phyloP scores from a whole-genome alignment of 2,888 invertebrate genomes.

The Venusia cambrica region DNA sequence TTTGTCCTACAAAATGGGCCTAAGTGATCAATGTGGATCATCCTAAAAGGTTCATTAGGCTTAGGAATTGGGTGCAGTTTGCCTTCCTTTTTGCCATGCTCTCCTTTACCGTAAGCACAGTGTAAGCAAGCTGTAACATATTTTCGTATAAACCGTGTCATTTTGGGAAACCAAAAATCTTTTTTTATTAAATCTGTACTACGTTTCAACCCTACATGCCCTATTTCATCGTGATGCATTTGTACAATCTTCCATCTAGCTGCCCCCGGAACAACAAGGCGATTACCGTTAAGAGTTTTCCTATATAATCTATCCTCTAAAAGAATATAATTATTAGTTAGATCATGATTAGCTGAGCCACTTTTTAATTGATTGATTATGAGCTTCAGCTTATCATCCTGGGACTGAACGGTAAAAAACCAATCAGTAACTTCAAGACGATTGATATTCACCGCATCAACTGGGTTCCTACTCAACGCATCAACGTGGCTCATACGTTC shows the following conservation, averaged over 20 bases:
- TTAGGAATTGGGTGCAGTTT: conserved; percentile 31
- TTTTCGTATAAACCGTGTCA: conserved; percentile 32
- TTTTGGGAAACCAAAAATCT: conserved; percentile 39
- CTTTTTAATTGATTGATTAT: conserved; percentile 18
- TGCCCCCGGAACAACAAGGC: conserved; percentile 35
- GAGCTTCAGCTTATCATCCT: neutral
- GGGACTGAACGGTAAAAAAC: conserved; percentile 19
- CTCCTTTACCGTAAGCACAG: conserved; percentile 40
- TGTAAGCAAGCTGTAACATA: conserved; percentile 35
- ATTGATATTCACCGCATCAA: conserved; percentile 7
- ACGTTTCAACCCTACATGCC: conserved; percentile 36
- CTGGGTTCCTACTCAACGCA: conserved; percentile 39
- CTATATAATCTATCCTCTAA: conserved; percentile 27
- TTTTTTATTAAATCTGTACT: conserved; percentile 35
- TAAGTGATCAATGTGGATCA: conserved; percentile 32
- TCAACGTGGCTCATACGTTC: conserved; percentile 41
- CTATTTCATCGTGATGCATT: conserved; percentile 36
- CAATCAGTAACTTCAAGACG: conserved; percentile 24
- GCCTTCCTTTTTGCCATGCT: conserved; percentile 24
- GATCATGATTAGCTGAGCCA: conserved; percentile 12
- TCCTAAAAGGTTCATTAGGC: conserved; percentile 25
- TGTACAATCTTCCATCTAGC: conserved; percentile 38
- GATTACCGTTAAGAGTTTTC: conserved; percentile 29
- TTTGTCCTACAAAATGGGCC: conserved; percentile 25
- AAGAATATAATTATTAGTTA: conserved; percentile 26